Conservation (phyloP, 2,888 invertebrate genomes). For the Amphipyra tragopoginis region DNA sequence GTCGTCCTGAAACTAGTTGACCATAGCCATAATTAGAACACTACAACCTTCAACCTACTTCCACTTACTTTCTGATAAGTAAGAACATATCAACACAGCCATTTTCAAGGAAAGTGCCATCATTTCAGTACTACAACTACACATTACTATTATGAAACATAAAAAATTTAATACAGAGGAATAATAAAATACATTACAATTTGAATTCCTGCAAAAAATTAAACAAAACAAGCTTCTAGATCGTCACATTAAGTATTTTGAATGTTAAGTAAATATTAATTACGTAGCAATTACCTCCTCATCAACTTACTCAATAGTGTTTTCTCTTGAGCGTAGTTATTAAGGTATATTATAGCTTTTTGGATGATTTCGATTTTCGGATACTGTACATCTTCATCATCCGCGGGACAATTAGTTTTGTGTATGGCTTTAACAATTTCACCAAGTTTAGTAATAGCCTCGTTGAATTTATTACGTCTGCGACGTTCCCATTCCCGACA, state of each 20-base stretch:
- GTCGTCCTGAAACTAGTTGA: too few species aligned
- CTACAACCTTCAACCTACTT: too few species aligned
- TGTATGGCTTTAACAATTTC: conserved; percentile 77
- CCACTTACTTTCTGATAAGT: too few species aligned
- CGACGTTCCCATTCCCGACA: conserved; percentile 93
- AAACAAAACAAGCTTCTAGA: not conserved
- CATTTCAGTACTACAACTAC: too few species aligned
- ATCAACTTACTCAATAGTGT: conserved; percentile 81
- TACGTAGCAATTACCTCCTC: conserved; percentile 26
- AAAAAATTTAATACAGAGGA: too few species aligned
- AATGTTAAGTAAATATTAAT: not conserved
- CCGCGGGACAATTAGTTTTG: conserved; percentile 66
- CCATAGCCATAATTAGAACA: too few species aligned
- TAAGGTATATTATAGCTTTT: conserved; percentile 80
- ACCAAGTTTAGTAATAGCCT: conserved; percentile 80
- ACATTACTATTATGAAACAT: too few species aligned
- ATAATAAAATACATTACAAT: too few species aligned
- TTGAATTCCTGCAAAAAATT: too few species aligned
- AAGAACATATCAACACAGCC: too few species aligned
- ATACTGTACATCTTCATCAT: conserved; percentile 78
- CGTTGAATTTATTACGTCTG: conserved; percentile 91
- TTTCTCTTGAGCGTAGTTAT: conserved; percentile 76
- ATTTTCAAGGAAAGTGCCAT: too few species aligned
- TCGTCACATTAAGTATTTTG: not conserved
- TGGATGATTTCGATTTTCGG: conserved; percentile 85